These are phyloP conservation scores for Myripristis murdjan DNA, from an alignment of 2,797 vertebrate genomes.

Conservation along the genomic window DNA sequence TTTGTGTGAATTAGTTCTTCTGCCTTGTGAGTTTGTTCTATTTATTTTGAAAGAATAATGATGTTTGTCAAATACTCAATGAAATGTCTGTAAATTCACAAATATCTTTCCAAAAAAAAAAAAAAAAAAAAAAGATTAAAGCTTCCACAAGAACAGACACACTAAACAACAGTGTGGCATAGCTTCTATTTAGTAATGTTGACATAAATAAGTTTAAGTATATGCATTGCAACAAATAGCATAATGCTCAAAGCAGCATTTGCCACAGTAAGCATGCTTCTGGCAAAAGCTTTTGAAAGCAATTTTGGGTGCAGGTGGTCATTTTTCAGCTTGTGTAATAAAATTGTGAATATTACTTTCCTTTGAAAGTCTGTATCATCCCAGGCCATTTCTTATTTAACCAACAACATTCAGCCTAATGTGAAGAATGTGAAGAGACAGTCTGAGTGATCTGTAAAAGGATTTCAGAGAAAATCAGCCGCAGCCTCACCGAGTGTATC, in stretches of 20 bases:
- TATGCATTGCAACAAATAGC: neutral
- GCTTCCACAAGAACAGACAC: slow-evolving; percentile 28
- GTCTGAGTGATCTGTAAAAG: slow-evolving; percentile 66
- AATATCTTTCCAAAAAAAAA: too few relatives aligned
- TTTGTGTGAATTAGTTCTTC: slow-evolving; percentile 21
- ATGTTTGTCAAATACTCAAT: slow-evolving; percentile 33
- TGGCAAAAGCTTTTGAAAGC: slow-evolving; percentile 19
- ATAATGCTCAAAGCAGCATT: slow-evolving; percentile 19
- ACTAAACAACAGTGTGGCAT: slow-evolving; percentile 7
- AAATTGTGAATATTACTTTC: slow-evolving; percentile 29
- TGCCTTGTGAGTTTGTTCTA: slow-evolving; percentile 45
- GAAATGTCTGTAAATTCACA: slow-evolving; percentile 23
- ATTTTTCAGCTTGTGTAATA: slow-evolving; percentile 36
- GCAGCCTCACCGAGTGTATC: slow-evolving; percentile 70
- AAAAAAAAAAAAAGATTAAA: slow-evolving; percentile 53
- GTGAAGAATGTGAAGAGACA: slow-evolving; percentile 70
- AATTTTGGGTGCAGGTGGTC: neutral
- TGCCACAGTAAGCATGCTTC: slow-evolving; percentile 4
- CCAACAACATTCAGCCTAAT: slow-evolving; percentile 65
- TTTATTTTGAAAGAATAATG: slow-evolving; percentile 41
- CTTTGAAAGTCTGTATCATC: slow-evolving; percentile 39
- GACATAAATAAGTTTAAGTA: slow-evolving; percentile 24
- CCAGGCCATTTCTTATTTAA: slow-evolving; percentile 49
- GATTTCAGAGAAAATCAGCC: slow-evolving; percentile 67
- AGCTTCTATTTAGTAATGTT: slow-evolving; percentile 20